Base-by-base conservation (phyloP, 1,140 invertebrate species). In the Lithobius niger region DNA sequence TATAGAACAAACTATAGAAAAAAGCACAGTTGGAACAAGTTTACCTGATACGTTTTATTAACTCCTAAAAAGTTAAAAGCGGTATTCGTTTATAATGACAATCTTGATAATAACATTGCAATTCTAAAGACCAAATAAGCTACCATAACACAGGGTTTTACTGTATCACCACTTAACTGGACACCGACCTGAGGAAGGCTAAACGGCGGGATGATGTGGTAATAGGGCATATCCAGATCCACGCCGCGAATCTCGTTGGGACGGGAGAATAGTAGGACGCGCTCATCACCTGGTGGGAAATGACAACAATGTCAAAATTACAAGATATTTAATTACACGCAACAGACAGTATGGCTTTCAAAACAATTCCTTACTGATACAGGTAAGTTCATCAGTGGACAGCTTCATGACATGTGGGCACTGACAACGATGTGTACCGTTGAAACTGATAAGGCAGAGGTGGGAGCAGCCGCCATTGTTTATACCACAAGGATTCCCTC, bases 221-320 rank as follows among this genome's bases (percentile, higher is more conserved):
- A 83, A 65, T 80, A 78, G 1, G 83, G 80, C 65, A 81, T 76
- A 42, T 78, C 73, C 27, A 89, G 67, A 67, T 89, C 84, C 28
- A 92, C 82, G 15, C 88, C 88, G 44, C 87, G 77, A 57, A 93
- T 86, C 70, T 88, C 86, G 64, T 82, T 82, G 21, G 74, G 69
- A 57, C 80, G 74, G 13, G 82, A 81, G 63, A 87, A 82, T 54
- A 91, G 70, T 45, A 92, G 67, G 28, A 89, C 79, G 57, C 78
- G 78, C 63, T 88, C 83, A 67, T 88, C 84, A 31, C 75, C 80
- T 84, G 67, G 25, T 71, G 65, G 62, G 44, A 60, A 59, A 60
- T 59, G 55, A 57, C 43, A 40, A 56, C 22, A 40, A 13, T 10
- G 16, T 2, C 40, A 3, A 57, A 6, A 6, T 55, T 31, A 16